Conservation (phyloP, 2,797 vertebrate genomes). For the Propithecus perrieri region DNA sequence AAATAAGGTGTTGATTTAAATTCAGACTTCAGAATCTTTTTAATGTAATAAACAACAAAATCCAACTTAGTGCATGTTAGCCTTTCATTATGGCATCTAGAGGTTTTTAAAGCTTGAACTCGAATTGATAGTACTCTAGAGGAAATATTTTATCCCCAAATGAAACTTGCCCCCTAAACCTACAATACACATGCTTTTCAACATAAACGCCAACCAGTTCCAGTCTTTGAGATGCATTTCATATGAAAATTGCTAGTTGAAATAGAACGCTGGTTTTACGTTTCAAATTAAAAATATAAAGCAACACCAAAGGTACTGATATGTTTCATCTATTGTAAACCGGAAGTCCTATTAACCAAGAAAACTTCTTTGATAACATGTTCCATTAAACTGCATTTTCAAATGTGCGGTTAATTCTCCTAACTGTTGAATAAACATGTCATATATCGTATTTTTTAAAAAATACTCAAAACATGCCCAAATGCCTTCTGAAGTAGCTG, state of each 20-base stretch:
- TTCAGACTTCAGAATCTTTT: neutral
- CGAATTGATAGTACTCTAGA: constrained; percentile 17
- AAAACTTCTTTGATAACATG: constrained; percentile 13
- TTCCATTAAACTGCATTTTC: constrained; percentile 49
- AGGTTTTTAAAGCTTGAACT: constrained; percentile 19
- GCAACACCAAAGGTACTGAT: neutral
- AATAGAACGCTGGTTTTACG: constrained; percentile 37
- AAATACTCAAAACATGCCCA: neutral
- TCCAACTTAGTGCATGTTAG: neutral
- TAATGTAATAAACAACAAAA: neutral
- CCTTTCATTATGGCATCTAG: neutral
- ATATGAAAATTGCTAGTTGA: constrained; percentile 43
- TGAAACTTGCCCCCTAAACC: neutral
- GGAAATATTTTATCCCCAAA: neutral
- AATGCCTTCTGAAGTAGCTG: constrained; percentile 43
- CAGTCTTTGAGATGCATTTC: constrained; percentile 2
- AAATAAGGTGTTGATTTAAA: neutral
- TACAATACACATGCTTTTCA: neutral
- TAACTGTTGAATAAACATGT: constrained; percentile 24
- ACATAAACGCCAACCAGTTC: constrained; percentile 6
- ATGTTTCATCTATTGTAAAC: constrained; percentile 31
- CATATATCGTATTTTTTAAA: neutral
- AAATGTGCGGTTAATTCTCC: constrained; percentile 48
- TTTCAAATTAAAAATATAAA: constrained; percentile 46
- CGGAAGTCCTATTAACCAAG: constrained; percentile 42